These are phyloP conservation scores for Macaria liturata DNA, from an alignment of 2,888 invertebrate genomes.

Conservation along the genomic window DNA sequence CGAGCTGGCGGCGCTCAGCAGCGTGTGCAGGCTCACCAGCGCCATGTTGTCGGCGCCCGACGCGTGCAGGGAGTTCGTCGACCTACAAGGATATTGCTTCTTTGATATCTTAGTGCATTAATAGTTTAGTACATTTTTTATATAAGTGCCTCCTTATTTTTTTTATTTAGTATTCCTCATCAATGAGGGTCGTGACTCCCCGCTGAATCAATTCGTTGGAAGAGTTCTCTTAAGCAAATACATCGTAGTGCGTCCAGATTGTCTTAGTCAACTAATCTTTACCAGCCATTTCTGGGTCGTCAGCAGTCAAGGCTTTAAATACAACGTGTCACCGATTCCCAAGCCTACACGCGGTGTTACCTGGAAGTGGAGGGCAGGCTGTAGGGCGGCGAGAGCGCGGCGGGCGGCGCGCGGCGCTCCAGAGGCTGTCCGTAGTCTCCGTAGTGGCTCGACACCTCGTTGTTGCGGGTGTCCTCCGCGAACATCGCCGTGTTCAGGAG, in stretches of 20 bases:
- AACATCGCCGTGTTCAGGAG: slow-evolving; percentile 61
- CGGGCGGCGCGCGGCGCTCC: slow-evolving; percentile 45
- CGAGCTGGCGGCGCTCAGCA: slow-evolving; percentile 62
- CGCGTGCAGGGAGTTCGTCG: slow-evolving; percentile 62
- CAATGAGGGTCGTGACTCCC: no score
- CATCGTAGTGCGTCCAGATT: no score
- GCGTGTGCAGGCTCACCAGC: slow-evolving; percentile 71
- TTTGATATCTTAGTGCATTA: neutral
- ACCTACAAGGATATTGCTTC: slow-evolving; percentile 41
- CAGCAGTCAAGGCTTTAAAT: no score
- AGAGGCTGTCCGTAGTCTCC: slow-evolving; percentile 52
- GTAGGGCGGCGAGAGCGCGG: slow-evolving; percentile 50
- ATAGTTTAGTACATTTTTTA: neutral
- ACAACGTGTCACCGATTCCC: no score
- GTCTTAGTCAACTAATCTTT: no score
- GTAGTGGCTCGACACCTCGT: slow-evolving; percentile 59
- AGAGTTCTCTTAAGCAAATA: no score
- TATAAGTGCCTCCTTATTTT: neutral
- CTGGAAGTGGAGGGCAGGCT: slow-evolving; percentile 73
- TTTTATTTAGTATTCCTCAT: no score
- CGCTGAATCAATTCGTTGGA: no score
- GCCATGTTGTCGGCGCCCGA: slow-evolving; percentile 66
- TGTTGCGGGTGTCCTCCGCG: slow-evolving; percentile 66
- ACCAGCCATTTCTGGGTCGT: no score
- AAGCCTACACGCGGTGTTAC: slow-evolving; percentile 37